These are phyloP conservation scores for Sarcophaga peregrina DNA, from an alignment of 1,140 invertebrate species.

Conservation along the genomic window DNA sequence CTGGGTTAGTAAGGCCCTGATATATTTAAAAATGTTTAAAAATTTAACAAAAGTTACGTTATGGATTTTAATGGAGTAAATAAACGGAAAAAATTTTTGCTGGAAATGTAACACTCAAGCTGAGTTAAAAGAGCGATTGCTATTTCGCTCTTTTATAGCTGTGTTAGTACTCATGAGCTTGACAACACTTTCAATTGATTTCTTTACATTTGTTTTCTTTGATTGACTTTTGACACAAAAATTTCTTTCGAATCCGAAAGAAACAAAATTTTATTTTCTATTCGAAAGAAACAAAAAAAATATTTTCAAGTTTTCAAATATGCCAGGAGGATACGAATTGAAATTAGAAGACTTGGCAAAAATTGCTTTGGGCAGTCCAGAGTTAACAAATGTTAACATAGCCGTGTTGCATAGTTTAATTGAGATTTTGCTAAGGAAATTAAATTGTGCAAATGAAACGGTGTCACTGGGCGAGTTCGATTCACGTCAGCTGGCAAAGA, in stretches of 20 bases:
- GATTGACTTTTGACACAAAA: too few species aligned
- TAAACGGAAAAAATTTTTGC: too few species aligned
- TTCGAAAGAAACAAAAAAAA: not conserved
- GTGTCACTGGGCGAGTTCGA: conserved; percentile 55
- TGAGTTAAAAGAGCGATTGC: too few species aligned
- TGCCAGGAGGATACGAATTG: conserved; percentile 49
- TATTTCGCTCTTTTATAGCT: too few species aligned
- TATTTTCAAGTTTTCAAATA: not conserved
- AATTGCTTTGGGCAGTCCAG: conserved; percentile 56
- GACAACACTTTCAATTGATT: too few species aligned
- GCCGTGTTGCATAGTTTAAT: conserved; percentile 57
- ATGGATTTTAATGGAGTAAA: too few species aligned
- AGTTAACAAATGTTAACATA: conserved; percentile 54
- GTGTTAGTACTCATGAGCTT: too few species aligned
- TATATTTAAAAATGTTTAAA: too few species aligned
- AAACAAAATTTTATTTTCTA: not conserved
- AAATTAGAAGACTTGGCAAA: conserved; percentile 56
- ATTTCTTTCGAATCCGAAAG: not conserved
- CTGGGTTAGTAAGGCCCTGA: too few species aligned
- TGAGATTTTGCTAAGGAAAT: conserved; percentile 57
- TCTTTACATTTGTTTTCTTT: too few species aligned
- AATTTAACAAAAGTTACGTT: too few species aligned
- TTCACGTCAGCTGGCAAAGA: conserved; percentile 51
- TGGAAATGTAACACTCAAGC: too few species aligned
- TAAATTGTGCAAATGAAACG: conserved; percentile 55